Conservation (phyloP, 1,140 invertebrate species). For the Pogonus chalceus region DNA sequence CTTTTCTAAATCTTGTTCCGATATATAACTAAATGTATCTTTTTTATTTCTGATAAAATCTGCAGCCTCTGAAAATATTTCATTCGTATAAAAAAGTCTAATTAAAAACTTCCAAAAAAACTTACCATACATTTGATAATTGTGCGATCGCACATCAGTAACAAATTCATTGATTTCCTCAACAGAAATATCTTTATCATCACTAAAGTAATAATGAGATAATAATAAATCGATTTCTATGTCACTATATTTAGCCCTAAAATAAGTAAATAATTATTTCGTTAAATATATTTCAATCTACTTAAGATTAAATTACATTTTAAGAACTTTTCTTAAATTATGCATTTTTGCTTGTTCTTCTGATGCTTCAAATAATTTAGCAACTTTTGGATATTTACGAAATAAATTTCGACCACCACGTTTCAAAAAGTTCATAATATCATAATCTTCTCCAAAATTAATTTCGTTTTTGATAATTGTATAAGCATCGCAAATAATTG, state of each 20-base stretch:
- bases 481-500: conserved; percentile 74
- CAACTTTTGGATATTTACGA: conserved; percentile 33
- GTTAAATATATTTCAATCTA: background rate
- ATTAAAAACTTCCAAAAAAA: background rate
- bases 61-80: background rate
- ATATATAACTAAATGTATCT: background rate
- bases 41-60: background rate
- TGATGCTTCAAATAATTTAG: conserved; percentile 32
- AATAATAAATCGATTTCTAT: conserved; percentile 54
- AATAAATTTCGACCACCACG: conserved; percentile 40
- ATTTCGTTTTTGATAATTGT: conserved; percentile 62
- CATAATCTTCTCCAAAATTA: conserved; percentile 49
- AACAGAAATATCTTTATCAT: background rate
- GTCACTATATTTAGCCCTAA: conserved; percentile 48
- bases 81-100: background rate
- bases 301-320: conserved; percentile 24
- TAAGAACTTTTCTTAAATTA: conserved; percentile 35
- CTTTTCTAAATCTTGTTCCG: background rate
- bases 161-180: background rate
- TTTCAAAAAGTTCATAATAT: conserved; percentile 34
- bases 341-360: too few species aligned
- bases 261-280: conserved; percentile 16
- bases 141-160: background rate
- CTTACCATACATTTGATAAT: background rate
- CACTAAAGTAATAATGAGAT: conserved; percentile 45